phyloP scores from a whole-genome alignment of 2,888 invertebrate species.

The Seira ritae region DNA sequence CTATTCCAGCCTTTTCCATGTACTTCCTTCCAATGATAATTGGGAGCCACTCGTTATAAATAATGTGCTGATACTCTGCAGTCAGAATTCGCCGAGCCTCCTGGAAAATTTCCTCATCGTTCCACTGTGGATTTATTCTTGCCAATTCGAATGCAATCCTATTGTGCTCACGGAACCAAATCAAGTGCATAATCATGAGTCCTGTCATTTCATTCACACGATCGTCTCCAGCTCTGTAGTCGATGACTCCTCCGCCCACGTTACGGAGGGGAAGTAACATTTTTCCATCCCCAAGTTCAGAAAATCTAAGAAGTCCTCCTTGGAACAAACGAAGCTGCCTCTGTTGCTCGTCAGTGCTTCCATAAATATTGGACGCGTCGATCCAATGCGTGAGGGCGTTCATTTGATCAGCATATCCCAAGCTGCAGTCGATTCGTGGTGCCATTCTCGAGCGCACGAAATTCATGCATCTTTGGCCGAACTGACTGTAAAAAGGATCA shows the following conservation, averaged over 20 bases:
- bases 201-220: conserved; percentile 72
- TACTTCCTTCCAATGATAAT: conserved; percentile 69
- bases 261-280: conserved; percentile 58
- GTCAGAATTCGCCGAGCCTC: conserved; percentile 69
- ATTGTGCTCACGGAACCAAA: conserved; percentile 72
- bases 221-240: conserved; percentile 71
- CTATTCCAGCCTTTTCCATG: conserved; percentile 72
- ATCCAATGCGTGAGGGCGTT: conserved; percentile 84
- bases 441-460: conserved; percentile 84
- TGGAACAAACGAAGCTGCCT: conserved; percentile 81
- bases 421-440: conserved; percentile 80
- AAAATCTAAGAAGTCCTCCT: conserved; percentile 78
- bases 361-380: conserved; percentile 89
- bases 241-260: conserved; percentile 41
- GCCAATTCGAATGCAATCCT: conserved; percentile 69
- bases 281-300: conserved; percentile 56
- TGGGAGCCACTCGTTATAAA: conserved; percentile 71
- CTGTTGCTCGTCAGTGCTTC: conserved; percentile 83
- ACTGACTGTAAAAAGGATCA: conserved; percentile 70
- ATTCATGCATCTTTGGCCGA: conserved; percentile 80
- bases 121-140: conserved; percentile 64
- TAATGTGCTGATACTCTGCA: conserved; percentile 71
- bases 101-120: conserved; percentile 71
- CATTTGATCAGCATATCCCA: conserved; percentile 85
- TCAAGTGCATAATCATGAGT: conserved; percentile 69